phyloP scores from a whole-genome alignment of 2,888 invertebrate genomes.

The Pecten maximus region DNA sequence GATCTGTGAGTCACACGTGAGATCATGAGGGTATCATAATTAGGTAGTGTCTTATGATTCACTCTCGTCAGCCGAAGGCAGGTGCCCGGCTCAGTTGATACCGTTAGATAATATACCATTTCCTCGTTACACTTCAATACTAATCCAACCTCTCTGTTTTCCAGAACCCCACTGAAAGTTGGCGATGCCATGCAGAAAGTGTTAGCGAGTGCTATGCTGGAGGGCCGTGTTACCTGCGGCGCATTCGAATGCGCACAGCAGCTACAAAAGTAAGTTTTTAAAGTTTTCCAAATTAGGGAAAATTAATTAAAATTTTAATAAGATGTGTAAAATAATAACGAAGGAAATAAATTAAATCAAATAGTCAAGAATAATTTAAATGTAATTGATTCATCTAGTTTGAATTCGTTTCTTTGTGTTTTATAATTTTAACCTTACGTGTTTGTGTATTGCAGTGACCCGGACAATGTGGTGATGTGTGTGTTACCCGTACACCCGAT shows the following conservation, averaged over 20 bases:
- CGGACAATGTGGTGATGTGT: conserved; percentile 2
- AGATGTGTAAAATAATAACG: too few species aligned
- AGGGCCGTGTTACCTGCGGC: neutral
- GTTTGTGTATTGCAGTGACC: conserved; percentile 8
- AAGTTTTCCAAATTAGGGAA: neutral
- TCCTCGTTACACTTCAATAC: conserved; percentile 18
- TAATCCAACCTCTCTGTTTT: neutral
- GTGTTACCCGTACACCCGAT: neutral
- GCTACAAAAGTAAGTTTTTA: conserved; percentile 14
- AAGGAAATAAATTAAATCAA: too few species aligned
- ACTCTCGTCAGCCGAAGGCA: neutral
- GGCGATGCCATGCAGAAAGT: conserved; percentile 13
- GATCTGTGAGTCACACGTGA: conserved; percentile 7
- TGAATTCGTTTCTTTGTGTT: neutral
- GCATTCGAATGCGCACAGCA: conserved; percentile 31
- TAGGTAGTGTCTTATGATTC: conserved; percentile 23
- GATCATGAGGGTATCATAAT: conserved; percentile 17
- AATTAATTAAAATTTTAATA: neutral
- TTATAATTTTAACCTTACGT: neutral
- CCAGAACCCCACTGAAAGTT: conserved; percentile 15
- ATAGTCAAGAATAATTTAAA: too few species aligned
- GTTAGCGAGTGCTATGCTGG: neutral
- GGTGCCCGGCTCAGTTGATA: conserved; percentile 14
- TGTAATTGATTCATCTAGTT: neutral
- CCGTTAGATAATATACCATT: conserved; percentile 22